Conservation (phyloP, 1,140 invertebrate species). For the Trigoniulus corallinus region DNA sequence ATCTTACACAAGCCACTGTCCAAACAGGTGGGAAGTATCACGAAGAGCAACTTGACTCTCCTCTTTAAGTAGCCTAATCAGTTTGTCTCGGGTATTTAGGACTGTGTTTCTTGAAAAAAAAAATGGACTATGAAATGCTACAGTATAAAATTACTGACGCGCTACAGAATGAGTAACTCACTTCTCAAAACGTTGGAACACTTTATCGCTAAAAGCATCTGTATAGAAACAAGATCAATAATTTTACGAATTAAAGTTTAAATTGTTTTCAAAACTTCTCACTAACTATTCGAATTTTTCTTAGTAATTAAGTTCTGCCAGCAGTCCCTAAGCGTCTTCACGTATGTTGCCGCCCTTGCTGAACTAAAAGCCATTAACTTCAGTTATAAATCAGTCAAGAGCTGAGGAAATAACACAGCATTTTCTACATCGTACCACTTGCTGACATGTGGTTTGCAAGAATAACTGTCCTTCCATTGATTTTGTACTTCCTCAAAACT, state of each 20-base stretch:
- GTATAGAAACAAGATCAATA: constrained; percentile 29
- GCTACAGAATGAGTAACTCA: not conserved
- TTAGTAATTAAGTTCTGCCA: constrained; percentile 82
- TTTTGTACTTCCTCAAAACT: constrained; percentile 2
- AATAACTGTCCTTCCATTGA: not conserved
- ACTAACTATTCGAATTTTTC: constrained; percentile 28
- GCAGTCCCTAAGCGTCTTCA: constrained; percentile 63
- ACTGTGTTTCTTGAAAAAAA: not conserved
- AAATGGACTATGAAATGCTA: not conserved
- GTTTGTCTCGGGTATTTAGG: not conserved
- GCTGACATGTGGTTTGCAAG: constrained; percentile 1
- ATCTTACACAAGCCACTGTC: not conserved
- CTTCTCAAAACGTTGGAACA: constrained; percentile 78
- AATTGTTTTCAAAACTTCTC: not conserved
- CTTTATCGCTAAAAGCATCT: constrained; percentile 73
- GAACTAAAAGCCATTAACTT: too few species aligned
- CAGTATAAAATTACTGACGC: not conserved
- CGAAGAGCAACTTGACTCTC: not conserved
- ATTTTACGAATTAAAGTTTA: constrained; percentile 1
- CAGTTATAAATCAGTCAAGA: too few species aligned
- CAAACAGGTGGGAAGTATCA: too few species aligned
- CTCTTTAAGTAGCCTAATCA: not conserved
- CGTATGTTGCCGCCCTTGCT: constrained; percentile 42
- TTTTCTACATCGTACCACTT: not conserved
- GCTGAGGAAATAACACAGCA: too few species aligned